These are phyloP conservation scores for Manis crassicaudata DNA, from an alignment of 2,797 vertebrate genomes.

Conservation along the genomic window DNA sequence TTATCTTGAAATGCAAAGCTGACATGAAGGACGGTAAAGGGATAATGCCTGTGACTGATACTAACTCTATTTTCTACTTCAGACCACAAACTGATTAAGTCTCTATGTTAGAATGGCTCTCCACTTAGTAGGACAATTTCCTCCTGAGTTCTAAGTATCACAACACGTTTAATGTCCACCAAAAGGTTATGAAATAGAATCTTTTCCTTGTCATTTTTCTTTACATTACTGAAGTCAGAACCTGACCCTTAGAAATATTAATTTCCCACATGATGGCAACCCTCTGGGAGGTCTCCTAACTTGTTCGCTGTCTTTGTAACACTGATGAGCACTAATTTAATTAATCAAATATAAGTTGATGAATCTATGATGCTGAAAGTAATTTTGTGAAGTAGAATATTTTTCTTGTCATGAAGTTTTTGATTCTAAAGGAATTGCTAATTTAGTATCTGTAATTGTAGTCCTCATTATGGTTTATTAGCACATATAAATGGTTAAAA, in stretches of 20 bases:
- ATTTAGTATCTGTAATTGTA: conserved; percentile 16
- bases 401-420: conserved; percentile 8
- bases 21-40: background rate
- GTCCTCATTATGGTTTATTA: conserved; percentile 11
- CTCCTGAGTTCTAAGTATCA: conserved; percentile 52
- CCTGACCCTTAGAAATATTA: conserved; percentile 52
- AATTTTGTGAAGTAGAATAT: conserved; percentile 43
- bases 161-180: conserved; percentile 2
- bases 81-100: background rate
- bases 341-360: conserved; percentile 71
- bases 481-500: conserved; percentile 26
- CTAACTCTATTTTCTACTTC: background rate
- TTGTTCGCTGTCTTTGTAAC: conserved; percentile 57
- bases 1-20: conserved; percentile 9
- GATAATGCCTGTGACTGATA: conserved; percentile 26
- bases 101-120: conserved; percentile 33
- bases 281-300: conserved; percentile 49
- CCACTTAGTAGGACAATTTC: conserved; percentile 33
- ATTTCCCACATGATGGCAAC: conserved; percentile 45
- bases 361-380: conserved; percentile 59
- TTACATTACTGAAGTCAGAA: conserved; percentile 59
- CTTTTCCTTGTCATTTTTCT: background rate
- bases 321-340: conserved; percentile 72
- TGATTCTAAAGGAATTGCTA: conserved; percentile 43
- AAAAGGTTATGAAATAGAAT: background rate